These are phyloP conservation scores for Sebastolobus altivelis DNA, from an alignment of 2,797 vertebrate species.

Conservation along the genomic window DNA sequence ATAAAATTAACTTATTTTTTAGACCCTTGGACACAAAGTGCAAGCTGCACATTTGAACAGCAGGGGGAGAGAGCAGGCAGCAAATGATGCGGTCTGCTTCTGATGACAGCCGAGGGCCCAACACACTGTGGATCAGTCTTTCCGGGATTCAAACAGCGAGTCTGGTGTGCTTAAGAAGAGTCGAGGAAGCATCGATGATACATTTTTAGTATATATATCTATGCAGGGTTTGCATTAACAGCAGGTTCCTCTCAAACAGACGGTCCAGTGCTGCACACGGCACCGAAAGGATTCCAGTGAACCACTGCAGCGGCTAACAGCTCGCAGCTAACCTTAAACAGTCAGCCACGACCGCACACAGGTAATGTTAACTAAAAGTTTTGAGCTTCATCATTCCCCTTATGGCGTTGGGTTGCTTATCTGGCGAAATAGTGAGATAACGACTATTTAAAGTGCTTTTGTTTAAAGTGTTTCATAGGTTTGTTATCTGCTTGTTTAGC, in stretches of 20 bases:
- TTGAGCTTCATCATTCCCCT: neutral
- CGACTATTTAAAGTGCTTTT: neutral
- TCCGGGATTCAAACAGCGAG: constrained; percentile 69
- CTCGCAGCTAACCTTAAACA: constrained; percentile 53
- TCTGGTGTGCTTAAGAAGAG: constrained; percentile 9
- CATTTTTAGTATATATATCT: neutral
- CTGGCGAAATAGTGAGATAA: accelerated
- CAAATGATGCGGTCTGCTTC: constrained; percentile 14
- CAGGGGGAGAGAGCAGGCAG: constrained; percentile 65
- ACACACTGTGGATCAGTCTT: constrained; percentile 50
- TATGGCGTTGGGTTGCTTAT: neutral
- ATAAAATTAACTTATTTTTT: neutral
- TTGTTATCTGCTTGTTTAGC: neutral
- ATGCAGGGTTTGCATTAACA: constrained; percentile 25
- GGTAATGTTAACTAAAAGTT: constrained; percentile 71
- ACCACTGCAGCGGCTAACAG: constrained; percentile 51
- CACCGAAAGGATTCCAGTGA: constrained; percentile 21
- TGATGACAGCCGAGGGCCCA: constrained; percentile 55
- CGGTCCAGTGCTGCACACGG: neutral
- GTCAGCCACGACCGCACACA: constrained; percentile 69
- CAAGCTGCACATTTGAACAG: constrained; percentile 10
- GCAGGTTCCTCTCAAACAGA: neutral
- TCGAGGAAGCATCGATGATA: constrained; percentile 11
- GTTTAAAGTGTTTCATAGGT: neutral
- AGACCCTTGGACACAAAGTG: constrained; percentile 7